Conservation (phyloP, 1,140 invertebrate genomes). For the Stegodyphus mimosarum region DNA sequence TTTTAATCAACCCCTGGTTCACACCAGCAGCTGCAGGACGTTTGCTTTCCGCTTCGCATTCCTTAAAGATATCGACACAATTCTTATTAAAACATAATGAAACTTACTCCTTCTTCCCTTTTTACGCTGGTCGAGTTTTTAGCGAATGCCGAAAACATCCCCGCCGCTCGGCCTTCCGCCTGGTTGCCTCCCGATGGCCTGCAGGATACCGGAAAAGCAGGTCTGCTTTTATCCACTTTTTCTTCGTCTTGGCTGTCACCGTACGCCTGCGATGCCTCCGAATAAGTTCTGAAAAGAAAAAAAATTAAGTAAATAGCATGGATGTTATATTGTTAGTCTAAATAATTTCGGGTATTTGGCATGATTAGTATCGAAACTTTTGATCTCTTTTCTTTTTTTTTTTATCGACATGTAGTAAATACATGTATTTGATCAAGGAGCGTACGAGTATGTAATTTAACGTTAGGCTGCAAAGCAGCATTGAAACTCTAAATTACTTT, state of each 20-base stretch:
- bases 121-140: slow-evolving; percentile 13
- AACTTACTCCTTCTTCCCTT: slow-evolving; percentile 5
- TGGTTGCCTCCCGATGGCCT: background rate
- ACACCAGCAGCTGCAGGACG: slow-evolving; percentile 6
- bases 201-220: background rate
- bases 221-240: slow-evolving; percentile 6
- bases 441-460: too few species aligned
- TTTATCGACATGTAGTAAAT: too few species aligned
- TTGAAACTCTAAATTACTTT: too few species aligned
- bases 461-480: too few species aligned
- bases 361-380: too few species aligned
- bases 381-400: too few species aligned
- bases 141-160: background rate
- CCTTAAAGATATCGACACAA: slow-evolving; percentile 45
- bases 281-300: background rate
- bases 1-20: too few species aligned
- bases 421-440: too few species aligned
- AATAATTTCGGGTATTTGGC: too few species aligned
- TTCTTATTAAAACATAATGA: slow-evolving; percentile 52
- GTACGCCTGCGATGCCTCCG: background rate
- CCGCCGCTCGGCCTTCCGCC: background rate
- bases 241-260: slow-evolving; percentile 3
- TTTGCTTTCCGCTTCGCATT: slow-evolving; percentile 38
- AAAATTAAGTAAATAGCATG: too few species aligned
- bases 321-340: too few species aligned